Evolutionary conservation across 2,797 vertebrate species (phyloP), one percentile per base, ranked within the genome.

Genomic region (Pteronotus mesoamericanus): DNA sequence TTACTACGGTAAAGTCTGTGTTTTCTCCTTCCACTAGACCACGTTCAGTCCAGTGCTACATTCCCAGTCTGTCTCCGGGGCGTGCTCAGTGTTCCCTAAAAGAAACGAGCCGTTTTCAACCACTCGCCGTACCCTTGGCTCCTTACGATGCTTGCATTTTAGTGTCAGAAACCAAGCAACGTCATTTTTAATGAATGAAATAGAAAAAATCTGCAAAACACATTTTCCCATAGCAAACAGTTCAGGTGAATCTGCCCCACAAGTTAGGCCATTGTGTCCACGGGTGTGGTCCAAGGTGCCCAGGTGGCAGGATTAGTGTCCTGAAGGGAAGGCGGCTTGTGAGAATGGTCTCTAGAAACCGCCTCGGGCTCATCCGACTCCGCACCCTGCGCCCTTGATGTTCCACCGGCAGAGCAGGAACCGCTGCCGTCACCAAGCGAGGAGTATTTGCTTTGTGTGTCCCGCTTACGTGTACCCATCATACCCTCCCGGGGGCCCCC

Each of bases 121-220:
- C 32, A 71, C 53, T 44, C 69, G 79, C 37, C 71, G 14, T 22
- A 69, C 19, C 10, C n/a, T n/a, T 26, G 64, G 46, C 29, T 8
- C 42, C 29, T 48, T 1, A 24, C 0, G 10, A 59, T 57, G 80
- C n/a, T 72, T 72, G 44, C 32, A 79, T 34, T 53, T 59, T n/a
- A n/a, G 15, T 29, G 26, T 42, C 42, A 93, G 26, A 93, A 78
- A 44, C 19, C 21, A 93, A 89, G 86, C 37, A 1, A 48, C 77
- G 24, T 5, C 21, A 14, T 83, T 74, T 93, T 93, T 57, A 34
- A 87, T 72, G 96, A 84, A 74, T 72, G 89, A 72, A 95, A 86
- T 9, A 59, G 26, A 59, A 71, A 71, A 77, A 83, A 59, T 39
- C 11, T 71, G 4, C 24, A 12, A 59, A 59, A 59, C 59, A 86